Evolutionary conservation across 2,888 invertebrate species (phyloP), one percentile per base, ranked within the genome.

Genomic region (Drosophila stalkeri): DNA sequence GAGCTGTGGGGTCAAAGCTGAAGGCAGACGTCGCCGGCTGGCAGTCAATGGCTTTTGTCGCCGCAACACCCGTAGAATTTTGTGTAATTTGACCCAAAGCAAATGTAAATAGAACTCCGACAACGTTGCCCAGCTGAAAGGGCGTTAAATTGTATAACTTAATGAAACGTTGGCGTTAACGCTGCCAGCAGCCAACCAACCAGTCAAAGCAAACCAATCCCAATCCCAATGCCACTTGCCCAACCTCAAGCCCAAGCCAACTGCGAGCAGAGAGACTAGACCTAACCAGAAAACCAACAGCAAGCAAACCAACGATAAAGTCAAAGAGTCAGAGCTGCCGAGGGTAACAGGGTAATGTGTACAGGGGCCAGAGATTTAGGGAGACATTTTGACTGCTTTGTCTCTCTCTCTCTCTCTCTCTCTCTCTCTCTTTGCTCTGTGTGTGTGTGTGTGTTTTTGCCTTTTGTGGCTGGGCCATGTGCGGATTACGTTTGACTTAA

Each of bases 11-110:
- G 64, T n/a, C 43, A 67, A 20, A 47, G 60, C 51, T 55, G 18
- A 61, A 23, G 60, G 61, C 76, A 72, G 80, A 72, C 71, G 65
- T 51, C 68, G 73, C 71, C 75, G 77, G 75, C 82, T 79, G 81
- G 80, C 81, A 77, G 87, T 75, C 85, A 83, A 86, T 86, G 89
- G 88, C 82, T 86, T 82, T 81, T 87, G 87, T 82, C 81, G 81
- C 87, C 87, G 69, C 86, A 87, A 89, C 86, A 87, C 89, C 88
- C 86, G 86, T 89, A 89, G 88, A 88, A 85, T 85, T 88, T 84
- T 87, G 90, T 91, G 91, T 92, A 91, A 91, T 92, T 92, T 91
- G 92, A 91, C 91, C 91, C 91, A 91, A 91, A 91, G 91, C 91
- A 92, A 91, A 92, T 91, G 91, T 91, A 91, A 91, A 92, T 92